phyloP scores from a whole-genome alignment of 2,888 invertebrate species.

The Kuschelorhynchus macadamiae region DNA sequence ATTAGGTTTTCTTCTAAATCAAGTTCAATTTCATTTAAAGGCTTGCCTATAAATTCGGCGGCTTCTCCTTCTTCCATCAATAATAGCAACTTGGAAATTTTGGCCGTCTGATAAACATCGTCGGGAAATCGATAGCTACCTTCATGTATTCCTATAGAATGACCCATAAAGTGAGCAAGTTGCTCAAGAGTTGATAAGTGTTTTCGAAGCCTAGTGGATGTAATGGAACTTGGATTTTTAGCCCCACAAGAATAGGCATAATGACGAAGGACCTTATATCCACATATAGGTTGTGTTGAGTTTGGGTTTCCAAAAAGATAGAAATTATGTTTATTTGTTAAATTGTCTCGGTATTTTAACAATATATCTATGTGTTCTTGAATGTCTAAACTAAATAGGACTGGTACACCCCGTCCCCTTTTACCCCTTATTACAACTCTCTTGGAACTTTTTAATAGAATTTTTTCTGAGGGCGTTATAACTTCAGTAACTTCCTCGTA shows the following conservation, averaged over 20 bases:
- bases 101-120: slow-evolving; percentile 52
- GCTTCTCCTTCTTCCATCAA: slow-evolving; percentile 52
- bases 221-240: slow-evolving; percentile 55
- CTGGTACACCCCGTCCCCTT: slow-evolving; percentile 54
- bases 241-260: slow-evolving; percentile 48
- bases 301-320: slow-evolving; percentile 43
- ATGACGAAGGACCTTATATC: slow-evolving; percentile 50
- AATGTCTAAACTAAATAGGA: slow-evolving; percentile 53
- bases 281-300: slow-evolving; percentile 32
- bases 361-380: slow-evolving; percentile 52
- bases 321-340: slow-evolving; percentile 23
- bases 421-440: slow-evolving; percentile 56
- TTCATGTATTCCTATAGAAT: slow-evolving; percentile 50
- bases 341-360: slow-evolving; percentile 27
- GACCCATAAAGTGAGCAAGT: slow-evolving; percentile 56
- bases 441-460: slow-evolving; percentile 55
- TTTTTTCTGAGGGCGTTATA: slow-evolving; percentile 52
- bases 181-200: slow-evolving; percentile 58
- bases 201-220: slow-evolving; percentile 55
- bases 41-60: slow-evolving; percentile 49
- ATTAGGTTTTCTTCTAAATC: slow-evolving; percentile 45
- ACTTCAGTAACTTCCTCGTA: slow-evolving; percentile 55
- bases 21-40: slow-evolving; percentile 49
- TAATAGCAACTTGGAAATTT: slow-evolving; percentile 51
- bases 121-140: slow-evolving; percentile 47